Conservation (phyloP, 2,888 invertebrate genomes). For the Carpatolechia fugitivella region DNA sequence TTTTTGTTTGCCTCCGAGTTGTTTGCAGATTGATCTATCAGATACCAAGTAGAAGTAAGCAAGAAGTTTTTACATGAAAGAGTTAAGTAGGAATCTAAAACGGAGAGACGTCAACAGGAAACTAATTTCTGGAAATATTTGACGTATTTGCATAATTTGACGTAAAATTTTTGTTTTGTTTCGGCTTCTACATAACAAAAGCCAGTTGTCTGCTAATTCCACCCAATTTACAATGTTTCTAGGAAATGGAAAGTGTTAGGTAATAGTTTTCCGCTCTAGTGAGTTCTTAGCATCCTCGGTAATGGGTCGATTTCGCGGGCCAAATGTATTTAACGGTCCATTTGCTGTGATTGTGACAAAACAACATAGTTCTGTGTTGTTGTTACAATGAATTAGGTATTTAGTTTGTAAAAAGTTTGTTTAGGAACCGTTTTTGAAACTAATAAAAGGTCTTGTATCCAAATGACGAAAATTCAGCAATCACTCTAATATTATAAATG, state of each 20-base stretch:
- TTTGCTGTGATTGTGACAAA: conserved; percentile 11
- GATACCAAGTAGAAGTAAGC: no score
- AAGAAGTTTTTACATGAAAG: no score
- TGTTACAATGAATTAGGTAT: background rate
- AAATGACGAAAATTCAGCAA: no score
- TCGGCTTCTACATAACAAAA: background rate
- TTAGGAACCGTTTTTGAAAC: background rate
- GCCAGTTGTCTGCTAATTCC: no score
- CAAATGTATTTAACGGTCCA: background rate
- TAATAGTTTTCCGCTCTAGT: conserved; percentile 1
- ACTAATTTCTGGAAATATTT: no score
- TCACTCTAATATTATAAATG: no score
- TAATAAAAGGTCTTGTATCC: background rate
- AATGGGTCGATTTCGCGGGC: background rate
- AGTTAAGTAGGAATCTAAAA: no score
- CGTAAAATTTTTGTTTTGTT: background rate
- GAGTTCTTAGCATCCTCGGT: background rate
- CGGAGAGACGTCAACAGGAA: no score
- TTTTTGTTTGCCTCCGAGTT: no score
- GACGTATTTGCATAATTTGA: no score
- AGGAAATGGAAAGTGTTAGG: background rate
- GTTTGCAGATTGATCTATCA: no score
- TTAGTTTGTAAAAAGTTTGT: background rate
- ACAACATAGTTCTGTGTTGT: background rate
- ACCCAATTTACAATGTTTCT: background rate